phyloP scores from a whole-genome alignment of 1,140 invertebrate genomes.

The Drosophila nasuta region DNA sequence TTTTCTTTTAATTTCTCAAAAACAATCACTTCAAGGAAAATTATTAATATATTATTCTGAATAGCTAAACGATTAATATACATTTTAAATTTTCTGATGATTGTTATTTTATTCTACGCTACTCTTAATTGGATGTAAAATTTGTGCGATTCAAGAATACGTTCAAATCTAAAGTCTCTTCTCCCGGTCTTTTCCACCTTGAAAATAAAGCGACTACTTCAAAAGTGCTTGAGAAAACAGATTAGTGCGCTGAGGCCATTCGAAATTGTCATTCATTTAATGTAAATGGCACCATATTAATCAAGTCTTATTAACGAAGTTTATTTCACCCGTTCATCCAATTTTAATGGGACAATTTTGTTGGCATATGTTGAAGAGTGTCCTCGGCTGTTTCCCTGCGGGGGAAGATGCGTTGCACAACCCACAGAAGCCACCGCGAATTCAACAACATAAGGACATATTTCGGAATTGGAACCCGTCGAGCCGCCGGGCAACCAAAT shows the following conservation, averaged over 20 bases:
- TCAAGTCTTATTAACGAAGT: neutral
- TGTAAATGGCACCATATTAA: slow-evolving; percentile 5
- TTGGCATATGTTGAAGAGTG: slow-evolving; percentile 64
- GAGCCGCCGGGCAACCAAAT: slow-evolving; percentile 38
- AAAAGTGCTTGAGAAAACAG: neutral
- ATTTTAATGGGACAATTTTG: slow-evolving; percentile 26
- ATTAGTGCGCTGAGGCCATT: neutral
- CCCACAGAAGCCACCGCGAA: slow-evolving; percentile 48
- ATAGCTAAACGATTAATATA: too few species aligned
- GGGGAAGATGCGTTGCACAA: slow-evolving; percentile 24
- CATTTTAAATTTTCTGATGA: too few species aligned
- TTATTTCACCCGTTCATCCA: slow-evolving; percentile 5
- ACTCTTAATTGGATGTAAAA: too few species aligned
- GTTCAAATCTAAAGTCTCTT: too few species aligned
- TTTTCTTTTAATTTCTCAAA: too few species aligned
- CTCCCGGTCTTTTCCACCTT: too few species aligned
- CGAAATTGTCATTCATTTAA: neutral
- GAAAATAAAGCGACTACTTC: too few species aligned
- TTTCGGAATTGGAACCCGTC: slow-evolving; percentile 22
- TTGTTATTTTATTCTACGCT: too few species aligned
- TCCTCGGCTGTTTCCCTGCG: slow-evolving; percentile 25
- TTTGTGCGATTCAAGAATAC: too few species aligned
- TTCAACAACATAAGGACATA: slow-evolving; percentile 40
- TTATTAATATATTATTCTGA: too few species aligned
- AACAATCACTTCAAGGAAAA: too few species aligned